Base-by-base conservation (phyloP, 2,797 vertebrate species). In the Acipenser oxyrinchus region DNA sequence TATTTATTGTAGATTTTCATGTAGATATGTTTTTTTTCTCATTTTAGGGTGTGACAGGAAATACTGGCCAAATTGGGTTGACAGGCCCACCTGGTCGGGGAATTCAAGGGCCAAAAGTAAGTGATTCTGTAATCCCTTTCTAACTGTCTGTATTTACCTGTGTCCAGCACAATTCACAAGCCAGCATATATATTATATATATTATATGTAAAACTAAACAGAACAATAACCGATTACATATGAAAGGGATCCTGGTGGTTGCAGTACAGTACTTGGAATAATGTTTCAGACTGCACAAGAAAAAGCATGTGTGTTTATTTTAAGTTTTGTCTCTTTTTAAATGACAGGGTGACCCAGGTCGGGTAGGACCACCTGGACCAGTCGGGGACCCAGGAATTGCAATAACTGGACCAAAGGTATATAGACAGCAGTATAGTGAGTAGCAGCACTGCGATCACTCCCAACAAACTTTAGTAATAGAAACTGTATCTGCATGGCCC, bases 61-160 rank as follows among this genome's bases (percentile, higher is more conserved):
- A 78, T 59, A 74, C 66, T 57, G 93, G 94, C 58, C 78, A 71
- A 50, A 68, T 79, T 73, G 94, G 92, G 49, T 58, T 77, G 6
- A 70, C 90, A 53, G 94, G 93, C 69, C 60, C 81, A 53, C 79
- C 85, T 6, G 73, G 94, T 15, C 78, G 51, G 51, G 91, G 92
- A 58, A 78, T 88, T 69, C 77, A 88, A 66, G 94, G 95, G 67
- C 51, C 88, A 73, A 96, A 95, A 90, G 94, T 95, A 70, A 72
- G 65, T 53, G 23, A 61, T 71, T 4, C 72, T 15, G 59, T 37
- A 8, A 12, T 37, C 1, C 23, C 4, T 37, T 37, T 37, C 23
- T 37, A 2, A 3, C 23, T 37, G 23, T 37, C 23, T 37, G 23
- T 37, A 37, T 37, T 1, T 37, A 37, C 3, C 23, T 37, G 23